phyloP scores from a whole-genome alignment of 64 coral and sea anemone species.

The Actinia equina region DNA sequence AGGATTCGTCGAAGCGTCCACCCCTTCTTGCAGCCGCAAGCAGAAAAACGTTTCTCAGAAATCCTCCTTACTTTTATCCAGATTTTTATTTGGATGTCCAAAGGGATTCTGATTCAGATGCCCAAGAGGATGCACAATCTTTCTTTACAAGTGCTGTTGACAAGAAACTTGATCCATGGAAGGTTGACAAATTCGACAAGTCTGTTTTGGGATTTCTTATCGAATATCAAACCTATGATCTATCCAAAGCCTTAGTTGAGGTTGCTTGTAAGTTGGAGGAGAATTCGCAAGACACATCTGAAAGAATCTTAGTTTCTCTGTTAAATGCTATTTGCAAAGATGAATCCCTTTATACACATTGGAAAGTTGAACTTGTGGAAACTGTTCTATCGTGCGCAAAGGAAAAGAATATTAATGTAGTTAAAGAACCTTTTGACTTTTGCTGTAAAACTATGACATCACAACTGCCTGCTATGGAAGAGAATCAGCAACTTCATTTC shows the following conservation, averaged over 20 bases:
- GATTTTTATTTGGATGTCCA: neutral
- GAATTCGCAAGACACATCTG: neutral
- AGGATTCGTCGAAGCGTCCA: neutral
- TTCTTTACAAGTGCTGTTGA: neutral
- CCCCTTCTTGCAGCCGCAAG: neutral
- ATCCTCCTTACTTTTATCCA: neutral
- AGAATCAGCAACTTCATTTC: no score
- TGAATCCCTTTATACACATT: neutral
- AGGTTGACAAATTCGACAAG: neutral
- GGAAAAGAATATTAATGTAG: neutral
- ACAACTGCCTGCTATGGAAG: neutral
- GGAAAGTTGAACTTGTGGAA: neutral
- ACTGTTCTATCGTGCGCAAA: neutral
- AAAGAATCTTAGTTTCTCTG: neutral
- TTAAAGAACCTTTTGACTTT: neutral
- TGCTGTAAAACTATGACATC: neutral
- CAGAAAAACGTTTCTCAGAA: neutral
- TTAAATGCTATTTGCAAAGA: conserved; percentile 3
- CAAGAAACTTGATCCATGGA: neutral
- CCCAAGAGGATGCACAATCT: neutral
- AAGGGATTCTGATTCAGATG: no score
- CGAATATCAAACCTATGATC: neutral
- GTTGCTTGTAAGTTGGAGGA: neutral
- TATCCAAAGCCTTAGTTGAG: neutral
- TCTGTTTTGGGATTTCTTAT: neutral